phyloP scores from a whole-genome alignment of 2,888 invertebrate species.

The Lobophora halterata region DNA sequence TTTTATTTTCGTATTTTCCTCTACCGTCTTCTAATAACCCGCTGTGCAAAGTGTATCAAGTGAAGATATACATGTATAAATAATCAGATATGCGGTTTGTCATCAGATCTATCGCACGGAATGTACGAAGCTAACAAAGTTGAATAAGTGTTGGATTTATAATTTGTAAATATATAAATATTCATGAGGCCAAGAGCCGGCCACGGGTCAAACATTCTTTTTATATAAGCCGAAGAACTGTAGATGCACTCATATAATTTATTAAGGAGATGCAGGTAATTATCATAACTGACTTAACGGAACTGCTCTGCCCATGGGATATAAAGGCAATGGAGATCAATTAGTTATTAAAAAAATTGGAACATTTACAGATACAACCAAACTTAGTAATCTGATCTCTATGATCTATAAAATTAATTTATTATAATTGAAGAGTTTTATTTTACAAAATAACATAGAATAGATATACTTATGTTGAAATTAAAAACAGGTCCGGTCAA shows the following conservation, averaged over 20 bases:
- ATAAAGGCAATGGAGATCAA: slow-evolving; percentile 26
- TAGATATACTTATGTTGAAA: slow-evolving; percentile 13
- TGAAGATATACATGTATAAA: no score
- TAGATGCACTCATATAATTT: slow-evolving; percentile 66
- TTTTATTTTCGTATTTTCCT: no score
- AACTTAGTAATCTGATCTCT: slow-evolving; percentile 45
- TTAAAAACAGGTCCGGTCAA: slow-evolving; percentile 1
- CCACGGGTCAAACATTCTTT: slow-evolving; percentile 71
- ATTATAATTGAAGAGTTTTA: slow-evolving; percentile 43
- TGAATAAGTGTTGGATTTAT: slow-evolving; percentile 76
- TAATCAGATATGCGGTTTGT: no score
- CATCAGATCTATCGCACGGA: slow-evolving; percentile 53
- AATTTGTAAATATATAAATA: slow-evolving; percentile 80
- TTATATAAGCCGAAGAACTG: slow-evolving; percentile 65
- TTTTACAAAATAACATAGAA: slow-evolving; percentile 32
- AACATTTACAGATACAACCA: slow-evolving; percentile 45
- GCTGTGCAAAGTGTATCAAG: no score
- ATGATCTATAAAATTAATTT: slow-evolving; percentile 53
- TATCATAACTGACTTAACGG: slow-evolving; percentile 62
- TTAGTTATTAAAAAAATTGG: slow-evolving; percentile 42
- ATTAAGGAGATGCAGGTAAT: slow-evolving; percentile 73
- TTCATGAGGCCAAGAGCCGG: slow-evolving; percentile 72
- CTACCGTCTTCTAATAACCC: no score
- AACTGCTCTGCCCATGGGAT: slow-evolving; percentile 22
- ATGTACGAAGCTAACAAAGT: slow-evolving; percentile 46